phyloP scores from a whole-genome alignment of 2,797 vertebrate species.

The Hoplostethus mediterraneus region DNA sequence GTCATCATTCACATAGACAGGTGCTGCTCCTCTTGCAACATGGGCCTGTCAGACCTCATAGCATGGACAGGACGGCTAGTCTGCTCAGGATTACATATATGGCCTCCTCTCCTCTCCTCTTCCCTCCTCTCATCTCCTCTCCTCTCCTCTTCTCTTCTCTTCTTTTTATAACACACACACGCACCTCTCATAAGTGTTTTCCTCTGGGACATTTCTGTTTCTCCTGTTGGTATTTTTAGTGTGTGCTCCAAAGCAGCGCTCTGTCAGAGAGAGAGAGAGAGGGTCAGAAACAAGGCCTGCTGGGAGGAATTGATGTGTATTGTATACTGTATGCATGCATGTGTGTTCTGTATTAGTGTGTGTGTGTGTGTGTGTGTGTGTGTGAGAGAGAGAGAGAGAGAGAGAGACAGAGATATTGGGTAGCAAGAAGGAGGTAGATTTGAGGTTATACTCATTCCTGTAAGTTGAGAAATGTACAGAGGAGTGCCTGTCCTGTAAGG shows the following conservation, averaged over 20 bases:
- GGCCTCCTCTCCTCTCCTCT: not conserved
- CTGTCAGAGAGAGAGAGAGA: slow-evolving; percentile 39
- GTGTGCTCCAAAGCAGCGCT: slow-evolving; percentile 48
- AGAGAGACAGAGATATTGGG: not conserved
- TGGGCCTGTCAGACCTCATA: slow-evolving; percentile 8
- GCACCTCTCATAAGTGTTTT: slow-evolving; percentile 2
- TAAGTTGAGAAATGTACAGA: no score
- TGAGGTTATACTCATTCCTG: no score
- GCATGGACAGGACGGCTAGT: not conserved
- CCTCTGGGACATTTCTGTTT: slow-evolving; percentile 57
- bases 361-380: not conserved
- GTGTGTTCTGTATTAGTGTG: slow-evolving; percentile 3
- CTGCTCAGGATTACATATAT: not conserved
- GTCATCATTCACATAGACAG: slow-evolving; percentile 52
- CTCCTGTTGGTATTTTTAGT: slow-evolving; percentile 76
- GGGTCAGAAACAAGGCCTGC: slow-evolving; percentile 54
- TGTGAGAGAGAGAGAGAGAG: not conserved
- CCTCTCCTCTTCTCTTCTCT: not conserved
- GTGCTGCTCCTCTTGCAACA: slow-evolving; percentile 19
- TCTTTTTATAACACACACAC: not conserved
- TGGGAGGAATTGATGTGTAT: slow-evolving; percentile 18
- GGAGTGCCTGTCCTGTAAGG: no score
- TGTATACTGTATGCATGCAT: not conserved
- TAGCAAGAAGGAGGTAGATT: no score
- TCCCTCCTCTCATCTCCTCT: not conserved